Conservation (phyloP, 2,888 invertebrate genomes). For the Tetheella fluctuosa region DNA sequence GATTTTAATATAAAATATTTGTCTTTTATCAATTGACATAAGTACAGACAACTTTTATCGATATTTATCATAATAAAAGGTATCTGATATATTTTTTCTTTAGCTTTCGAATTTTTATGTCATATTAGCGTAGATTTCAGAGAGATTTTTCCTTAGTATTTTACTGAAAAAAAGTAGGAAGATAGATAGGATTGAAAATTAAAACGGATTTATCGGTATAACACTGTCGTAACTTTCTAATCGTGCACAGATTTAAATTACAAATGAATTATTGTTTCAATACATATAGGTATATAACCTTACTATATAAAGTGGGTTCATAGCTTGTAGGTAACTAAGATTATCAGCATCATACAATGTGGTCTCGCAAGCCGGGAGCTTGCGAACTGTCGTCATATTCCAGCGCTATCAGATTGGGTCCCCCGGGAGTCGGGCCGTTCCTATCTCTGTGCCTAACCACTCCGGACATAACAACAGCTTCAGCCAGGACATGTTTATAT, state of each 20-base stretch:
- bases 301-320: background rate
- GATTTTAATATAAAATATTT: background rate
- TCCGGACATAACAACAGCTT: conserved; percentile 31
- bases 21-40: too few relatives aligned
- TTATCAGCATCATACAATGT: conserved; percentile 47
- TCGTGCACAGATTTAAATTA: background rate
- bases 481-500: conserved; percentile 44
- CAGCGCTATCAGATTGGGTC: conserved; percentile 65
- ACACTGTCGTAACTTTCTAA: background rate
- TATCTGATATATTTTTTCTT: too few relatives aligned
- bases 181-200: too few relatives aligned
- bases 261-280: background rate
- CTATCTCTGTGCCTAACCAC: conserved; percentile 50
- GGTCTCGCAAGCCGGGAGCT: conserved; percentile 50
- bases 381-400: conserved; percentile 77
- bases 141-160: too few relatives aligned
- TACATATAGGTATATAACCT: background rate
- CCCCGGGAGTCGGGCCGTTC: conserved; percentile 33
- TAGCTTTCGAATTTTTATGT: too few relatives aligned
- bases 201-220: background rate
- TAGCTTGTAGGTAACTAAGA: conserved; percentile 30
- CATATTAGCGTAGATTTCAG: too few relatives aligned
- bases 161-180: too few relatives aligned
- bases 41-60: too few relatives aligned
- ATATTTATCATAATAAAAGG: too few relatives aligned